Percentiles rank a stretch among this genome's conserved stretches.
These are phyloP conservation scores for Taphrorychus bicolor DNA, from an alignment of 2,888 invertebrate species.

Conservation along the genomic window DNA sequence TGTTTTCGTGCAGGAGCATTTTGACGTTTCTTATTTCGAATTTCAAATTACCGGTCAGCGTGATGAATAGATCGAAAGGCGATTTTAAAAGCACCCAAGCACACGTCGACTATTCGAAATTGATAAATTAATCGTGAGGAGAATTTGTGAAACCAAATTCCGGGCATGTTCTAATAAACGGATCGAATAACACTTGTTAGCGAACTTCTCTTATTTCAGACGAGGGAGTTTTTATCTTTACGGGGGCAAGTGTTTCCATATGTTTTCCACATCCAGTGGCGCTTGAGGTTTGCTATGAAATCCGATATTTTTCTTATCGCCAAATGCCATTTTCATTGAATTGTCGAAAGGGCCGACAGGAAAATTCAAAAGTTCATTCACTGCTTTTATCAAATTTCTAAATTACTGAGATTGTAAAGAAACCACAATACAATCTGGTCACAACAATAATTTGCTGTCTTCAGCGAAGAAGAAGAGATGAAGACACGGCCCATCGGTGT, in stretches of 20 bases:
- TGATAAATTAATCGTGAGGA: not conserved
- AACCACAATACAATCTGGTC: not conserved
- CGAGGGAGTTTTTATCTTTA: conserved; percentile 26
- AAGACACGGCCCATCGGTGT: conserved; percentile 20
- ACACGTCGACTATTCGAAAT: too few species aligned
- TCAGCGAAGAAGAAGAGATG: conserved; percentile 17
- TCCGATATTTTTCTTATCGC: conserved; percentile 17
- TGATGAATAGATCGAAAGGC: not conserved
- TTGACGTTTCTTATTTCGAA: conserved; percentile 5
- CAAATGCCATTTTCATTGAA: not conserved
- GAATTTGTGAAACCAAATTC: conserved; percentile 4
- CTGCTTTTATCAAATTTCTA: too few species aligned
- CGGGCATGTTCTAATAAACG: conserved; percentile 18
- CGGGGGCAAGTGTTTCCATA: conserved; percentile 21
- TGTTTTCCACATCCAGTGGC: conserved; percentile 8
- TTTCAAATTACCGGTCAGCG: not conserved
- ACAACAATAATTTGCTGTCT: not conserved
- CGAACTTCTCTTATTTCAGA: conserved; percentile 29
- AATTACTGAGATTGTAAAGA: too few species aligned
- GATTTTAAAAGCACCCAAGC: too few species aligned
- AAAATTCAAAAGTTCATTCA: not conserved
- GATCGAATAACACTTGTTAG: conserved; percentile 34
- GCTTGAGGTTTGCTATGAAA: conserved; percentile 28
- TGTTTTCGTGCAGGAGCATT: conserved; percentile 1
- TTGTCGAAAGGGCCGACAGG: too few species aligned